Evolutionary conservation across 1,140 invertebrate genomes (phyloP), one percentile per base, ranked within the genome.

Genomic region (Neodiprion fabricii): DNA sequence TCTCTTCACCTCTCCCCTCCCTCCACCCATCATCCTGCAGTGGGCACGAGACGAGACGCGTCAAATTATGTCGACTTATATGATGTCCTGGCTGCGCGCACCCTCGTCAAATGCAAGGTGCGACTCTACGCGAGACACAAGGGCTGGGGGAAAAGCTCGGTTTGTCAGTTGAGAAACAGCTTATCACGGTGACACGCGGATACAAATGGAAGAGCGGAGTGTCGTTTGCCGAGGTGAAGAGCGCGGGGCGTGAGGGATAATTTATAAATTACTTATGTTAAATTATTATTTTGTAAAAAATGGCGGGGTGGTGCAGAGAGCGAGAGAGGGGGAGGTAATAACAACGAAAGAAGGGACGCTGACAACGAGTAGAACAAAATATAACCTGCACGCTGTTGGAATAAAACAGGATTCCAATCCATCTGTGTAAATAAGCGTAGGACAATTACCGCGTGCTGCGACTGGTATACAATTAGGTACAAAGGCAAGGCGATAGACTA

Each of bases 401-500:
- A 61, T 40, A 61, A 61, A 61, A 17, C n/a, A 17, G 53, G n/a
- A 61, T 61, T 61, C 8, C n/a, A 17, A 61, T 61, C 11, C 53
- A 17, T 61, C 53, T 9, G 53, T 8, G 53, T 61, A 61, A 61
- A 61, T 61, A 61, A 61, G 11, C n/a, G 8, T 12, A 17, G n/a
- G 53, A 61, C 53, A 61, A 61, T 61, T 61, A 61, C 53, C 53
- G n/a, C 53, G 53, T 61, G n/a, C 53, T 17, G n/a, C 53, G 53
- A 9, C 53, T 61, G 11, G 11, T 17, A 61, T 61, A 61, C 11
- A 61, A 61, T 61, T 61, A 61, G n/a, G 53, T 61, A 61, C n/a
- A 61, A 61, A 61, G 9, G 53, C 3, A 9, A 61, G 7, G n/a
- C 53, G 53, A 61, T 61, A 61, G 11, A 40, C 28, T 40, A 40